These are phyloP conservation scores for Drosophila eugracilis DNA, from an alignment of 1,140 invertebrate species.

Conservation along the genomic window DNA sequence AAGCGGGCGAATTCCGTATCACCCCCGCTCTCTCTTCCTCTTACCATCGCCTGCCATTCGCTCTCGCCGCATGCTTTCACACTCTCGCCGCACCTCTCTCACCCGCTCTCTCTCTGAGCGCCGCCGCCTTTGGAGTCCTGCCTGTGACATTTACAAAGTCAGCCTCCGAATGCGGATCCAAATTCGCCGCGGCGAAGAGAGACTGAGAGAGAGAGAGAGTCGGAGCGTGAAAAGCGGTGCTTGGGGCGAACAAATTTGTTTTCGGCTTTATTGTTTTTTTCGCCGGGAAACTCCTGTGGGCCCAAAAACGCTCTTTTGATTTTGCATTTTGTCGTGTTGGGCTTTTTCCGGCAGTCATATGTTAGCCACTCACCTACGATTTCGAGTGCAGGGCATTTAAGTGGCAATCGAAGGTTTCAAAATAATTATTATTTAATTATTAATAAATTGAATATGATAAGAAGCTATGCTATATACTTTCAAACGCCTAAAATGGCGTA, in stretches of 20 bases:
- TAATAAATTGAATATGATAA: too few relatives aligned
- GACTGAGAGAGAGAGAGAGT: neutral
- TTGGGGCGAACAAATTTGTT: constrained; percentile 60
- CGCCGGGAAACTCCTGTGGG: constrained; percentile 58
- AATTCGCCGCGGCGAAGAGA: constrained; percentile 31
- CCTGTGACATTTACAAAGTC: constrained; percentile 73
- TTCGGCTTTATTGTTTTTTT: constrained; percentile 42
- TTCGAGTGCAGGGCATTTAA: neutral
- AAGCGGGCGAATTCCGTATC: constrained; percentile 27
- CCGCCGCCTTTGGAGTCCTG: constrained; percentile 57
- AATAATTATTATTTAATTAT: neutral
- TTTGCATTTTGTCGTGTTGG: constrained; percentile 43
- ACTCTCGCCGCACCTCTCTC: neutral
- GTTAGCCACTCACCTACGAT: constrained; percentile 29
- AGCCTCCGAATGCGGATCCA: constrained; percentile 28
- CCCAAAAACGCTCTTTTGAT: constrained; percentile 59
- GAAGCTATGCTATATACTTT: too few relatives aligned
- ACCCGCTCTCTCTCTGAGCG: constrained; percentile 46
- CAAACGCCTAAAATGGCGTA: too few relatives aligned
- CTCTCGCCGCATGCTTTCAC: too few relatives aligned
- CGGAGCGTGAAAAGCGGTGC: constrained; percentile 5
- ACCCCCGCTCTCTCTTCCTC: constrained; percentile 9
- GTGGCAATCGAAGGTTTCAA: neutral
- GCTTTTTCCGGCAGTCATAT: constrained; percentile 52
- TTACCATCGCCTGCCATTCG: neutral